These are phyloP conservation scores for Octodonta nipae DNA, from an alignment of 2,888 invertebrate species.

Conservation along the genomic window DNA sequence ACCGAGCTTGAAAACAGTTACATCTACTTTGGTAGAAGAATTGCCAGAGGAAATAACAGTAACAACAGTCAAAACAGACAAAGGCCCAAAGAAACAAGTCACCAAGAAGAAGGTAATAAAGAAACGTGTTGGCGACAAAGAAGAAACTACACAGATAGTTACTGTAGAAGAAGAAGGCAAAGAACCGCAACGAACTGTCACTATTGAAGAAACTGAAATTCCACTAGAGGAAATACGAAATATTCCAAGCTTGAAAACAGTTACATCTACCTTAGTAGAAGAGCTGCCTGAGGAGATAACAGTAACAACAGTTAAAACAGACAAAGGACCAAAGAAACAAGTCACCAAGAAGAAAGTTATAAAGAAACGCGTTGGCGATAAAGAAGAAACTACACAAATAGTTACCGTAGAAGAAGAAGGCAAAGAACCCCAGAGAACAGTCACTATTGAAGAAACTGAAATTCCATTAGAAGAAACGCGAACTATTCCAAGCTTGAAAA, in stretches of 20 bases:
- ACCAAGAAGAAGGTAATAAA: conserved; percentile 12
- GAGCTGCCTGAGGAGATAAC: conserved; percentile 25
- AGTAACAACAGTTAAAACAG: conserved; percentile 12
- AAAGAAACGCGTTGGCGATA: conserved; percentile 26
- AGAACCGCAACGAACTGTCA: conserved; percentile 29
- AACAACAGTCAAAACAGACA: conserved; percentile 12
- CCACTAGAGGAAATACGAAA: conserved; percentile 19
- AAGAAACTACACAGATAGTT: conserved; percentile 28
- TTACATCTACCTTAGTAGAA: conserved; percentile 19
- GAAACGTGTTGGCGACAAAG: conserved; percentile 25
- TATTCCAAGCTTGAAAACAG: conserved; percentile 10
- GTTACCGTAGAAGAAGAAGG: conserved; percentile 22
- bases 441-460: conserved; percentile 28
- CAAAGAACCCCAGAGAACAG: conserved; percentile 24
- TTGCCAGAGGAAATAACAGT: conserved; percentile 20
- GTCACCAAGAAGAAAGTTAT: conserved; percentile 18
- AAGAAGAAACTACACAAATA: conserved; percentile 32
- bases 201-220: conserved; percentile 23
- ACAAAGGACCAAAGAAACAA: conserved; percentile 17
- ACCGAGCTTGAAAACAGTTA: conserved; percentile 6
- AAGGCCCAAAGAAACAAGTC: conserved; percentile 17
- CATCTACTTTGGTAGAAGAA: conserved; percentile 25
- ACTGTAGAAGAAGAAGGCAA: conserved; percentile 32
- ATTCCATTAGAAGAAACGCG: conserved; percentile 26
- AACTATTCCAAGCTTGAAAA: conserved; percentile 23